Evolutionary conservation across 2,888 invertebrate species (phyloP).

Genomic region (Nasonia oneida): DNA sequence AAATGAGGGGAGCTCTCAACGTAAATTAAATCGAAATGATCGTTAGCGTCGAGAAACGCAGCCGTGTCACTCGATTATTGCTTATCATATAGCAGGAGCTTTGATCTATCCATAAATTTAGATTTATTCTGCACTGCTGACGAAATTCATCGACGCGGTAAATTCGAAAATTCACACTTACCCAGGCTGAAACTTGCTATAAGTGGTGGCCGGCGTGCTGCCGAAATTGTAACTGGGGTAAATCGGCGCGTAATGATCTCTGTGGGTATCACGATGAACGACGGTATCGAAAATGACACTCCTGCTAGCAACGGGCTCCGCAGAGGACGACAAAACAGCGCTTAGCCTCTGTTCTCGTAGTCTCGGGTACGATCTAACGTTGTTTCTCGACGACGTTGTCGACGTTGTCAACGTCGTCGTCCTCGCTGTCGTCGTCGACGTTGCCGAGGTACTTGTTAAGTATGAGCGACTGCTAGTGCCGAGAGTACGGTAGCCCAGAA

Average conservation of each 20-base stretch:
- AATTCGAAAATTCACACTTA: conserved; percentile 64
- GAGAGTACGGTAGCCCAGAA: conserved; percentile 10
- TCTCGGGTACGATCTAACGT: not conserved
- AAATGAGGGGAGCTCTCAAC: conserved; percentile 58
- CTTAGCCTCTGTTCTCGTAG: not conserved
- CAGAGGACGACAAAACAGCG: not conserved
- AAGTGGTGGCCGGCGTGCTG: conserved; percentile 67
- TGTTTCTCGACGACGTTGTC: conserved; percentile 23
- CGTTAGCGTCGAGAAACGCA: conserved; percentile 29
- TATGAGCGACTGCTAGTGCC: not conserved
- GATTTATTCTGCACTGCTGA: conserved; percentile 6
- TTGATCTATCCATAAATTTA: conserved; percentile 50
- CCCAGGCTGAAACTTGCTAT: conserved; percentile 75
- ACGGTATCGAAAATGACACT: conserved; percentile 2
- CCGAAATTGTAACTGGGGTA: conserved; percentile 61
- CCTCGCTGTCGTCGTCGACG: not conserved
- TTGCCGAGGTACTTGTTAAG: not conserved
- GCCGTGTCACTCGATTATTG: not conserved
- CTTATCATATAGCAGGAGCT: not conserved
- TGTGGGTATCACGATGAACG: conserved; percentile 10
- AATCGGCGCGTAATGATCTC: conserved; percentile 63
- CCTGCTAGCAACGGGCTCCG: conserved; percentile 30
- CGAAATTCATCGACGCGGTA: not conserved
- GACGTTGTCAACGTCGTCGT: not conserved
- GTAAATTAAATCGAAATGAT: conserved; percentile 55